A percentile compares a stretch with the other conserved stretches of the same genome.
Evolutionary conservation across 2,888 invertebrate species (phyloP).

Genomic region (Coenonympha glycerion): DNA sequence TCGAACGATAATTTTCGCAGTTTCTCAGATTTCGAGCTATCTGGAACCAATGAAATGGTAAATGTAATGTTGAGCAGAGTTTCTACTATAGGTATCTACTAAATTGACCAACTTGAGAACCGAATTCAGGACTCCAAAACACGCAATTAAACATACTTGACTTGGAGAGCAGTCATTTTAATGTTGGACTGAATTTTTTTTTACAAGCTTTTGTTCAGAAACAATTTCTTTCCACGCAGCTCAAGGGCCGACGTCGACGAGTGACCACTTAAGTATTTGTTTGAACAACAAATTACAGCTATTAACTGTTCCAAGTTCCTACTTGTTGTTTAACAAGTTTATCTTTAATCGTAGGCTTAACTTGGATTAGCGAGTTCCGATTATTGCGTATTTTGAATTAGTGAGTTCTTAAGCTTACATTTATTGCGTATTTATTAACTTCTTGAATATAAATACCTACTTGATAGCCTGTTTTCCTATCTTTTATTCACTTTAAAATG

Average conservation of each 20-base stretch:
- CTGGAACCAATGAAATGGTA: too few relatives aligned
- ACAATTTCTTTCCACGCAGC: slow-evolving; percentile 11
- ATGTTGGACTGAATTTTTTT: not conserved
- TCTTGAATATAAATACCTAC: too few relatives aligned
- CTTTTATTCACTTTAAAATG: too few relatives aligned
- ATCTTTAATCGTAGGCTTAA: slow-evolving; percentile 5
- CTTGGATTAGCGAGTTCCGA: not conserved
- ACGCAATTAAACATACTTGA: too few relatives aligned
- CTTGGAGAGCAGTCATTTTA: too few relatives aligned
- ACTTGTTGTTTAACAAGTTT: not conserved
- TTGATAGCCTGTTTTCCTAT: too few relatives aligned
- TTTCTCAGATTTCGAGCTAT: too few relatives aligned
- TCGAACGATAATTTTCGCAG: too few relatives aligned
- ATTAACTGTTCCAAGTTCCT: slow-evolving; percentile 9
- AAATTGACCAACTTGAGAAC: too few relatives aligned
- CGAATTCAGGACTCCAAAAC: too few relatives aligned
- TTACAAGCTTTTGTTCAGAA: slow-evolving; percentile 1
- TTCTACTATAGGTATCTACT: too few relatives aligned
- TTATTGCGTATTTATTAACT: not conserved
- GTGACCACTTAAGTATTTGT: slow-evolving; percentile 12
- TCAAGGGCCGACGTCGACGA: not conserved
- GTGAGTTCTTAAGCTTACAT: not conserved
- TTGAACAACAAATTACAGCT: slow-evolving; percentile 13
- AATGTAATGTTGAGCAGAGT: too few relatives aligned
- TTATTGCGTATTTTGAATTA: not conserved